A percentile compares a stretch with the other conserved stretches of the same genome.
phyloP scores from a whole-genome alignment of 2,113 vertebrate genomes.

The Protobothrops flavoviridis region DNA sequence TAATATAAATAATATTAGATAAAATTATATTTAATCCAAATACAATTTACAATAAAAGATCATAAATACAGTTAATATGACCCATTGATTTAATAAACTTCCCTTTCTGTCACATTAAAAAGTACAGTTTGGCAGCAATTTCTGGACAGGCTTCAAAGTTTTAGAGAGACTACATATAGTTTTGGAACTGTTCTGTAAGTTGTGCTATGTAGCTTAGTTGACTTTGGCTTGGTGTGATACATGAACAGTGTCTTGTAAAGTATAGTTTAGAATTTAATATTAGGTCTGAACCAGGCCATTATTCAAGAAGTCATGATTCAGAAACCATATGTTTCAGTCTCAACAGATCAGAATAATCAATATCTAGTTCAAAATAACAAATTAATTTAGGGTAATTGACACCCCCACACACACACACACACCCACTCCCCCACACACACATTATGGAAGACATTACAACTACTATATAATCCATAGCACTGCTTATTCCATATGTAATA shows the following conservation, averaged over 20 bases:
- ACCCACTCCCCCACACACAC: too few species aligned
- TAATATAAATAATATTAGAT: neutral
- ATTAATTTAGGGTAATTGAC: neutral
- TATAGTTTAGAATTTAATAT: neutral
- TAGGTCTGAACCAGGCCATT: neutral
- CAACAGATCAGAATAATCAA: neutral
- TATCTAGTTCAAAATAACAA: neutral
- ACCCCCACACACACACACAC: too few species aligned
- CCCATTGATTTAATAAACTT: neutral
- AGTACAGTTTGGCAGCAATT: neutral
- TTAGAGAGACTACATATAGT: neutral
- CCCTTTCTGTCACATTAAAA: neutral
- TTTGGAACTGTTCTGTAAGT: neutral
- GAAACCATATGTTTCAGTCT: neutral
- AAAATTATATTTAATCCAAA: neutral
- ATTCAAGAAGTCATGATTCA: neutral
- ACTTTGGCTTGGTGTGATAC: neutral
- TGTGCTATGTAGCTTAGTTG: neutral
- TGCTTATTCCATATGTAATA: neutral
- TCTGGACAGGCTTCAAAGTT: neutral
- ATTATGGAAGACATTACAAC: neutral
- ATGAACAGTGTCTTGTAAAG: neutral
- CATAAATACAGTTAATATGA: neutral
- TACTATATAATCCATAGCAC: neutral
- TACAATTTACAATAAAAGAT: neutral